Percentiles rank a stretch among this genome's conserved stretches.
Evolutionary conservation across 2,113 vertebrate species (phyloP).

Genomic region (Neofelis nebulosa): DNA sequence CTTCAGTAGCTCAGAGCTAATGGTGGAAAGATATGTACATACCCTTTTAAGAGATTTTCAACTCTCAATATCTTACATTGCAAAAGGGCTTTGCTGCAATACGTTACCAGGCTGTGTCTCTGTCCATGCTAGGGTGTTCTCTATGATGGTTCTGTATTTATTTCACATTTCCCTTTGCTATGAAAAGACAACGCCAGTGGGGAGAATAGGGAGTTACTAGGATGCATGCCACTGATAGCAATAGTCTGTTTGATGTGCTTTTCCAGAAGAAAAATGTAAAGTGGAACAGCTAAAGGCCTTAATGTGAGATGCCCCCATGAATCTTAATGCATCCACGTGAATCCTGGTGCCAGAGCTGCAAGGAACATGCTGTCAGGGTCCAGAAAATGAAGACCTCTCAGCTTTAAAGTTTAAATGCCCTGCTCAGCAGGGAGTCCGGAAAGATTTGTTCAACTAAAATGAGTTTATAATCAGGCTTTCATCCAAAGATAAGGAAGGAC

Average conservation of each 20-base stretch:
- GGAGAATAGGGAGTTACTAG: not conserved
- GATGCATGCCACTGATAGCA: not conserved
- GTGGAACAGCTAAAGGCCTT: constrained; percentile 74
- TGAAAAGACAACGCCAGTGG: not conserved
- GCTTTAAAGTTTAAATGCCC: constrained; percentile 86
- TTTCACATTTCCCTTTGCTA: not conserved
- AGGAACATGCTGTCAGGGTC: constrained; percentile 74
- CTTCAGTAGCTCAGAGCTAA: not conserved
- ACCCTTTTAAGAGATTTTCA: not conserved
- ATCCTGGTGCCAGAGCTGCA: constrained; percentile 58
- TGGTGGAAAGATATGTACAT: not conserved
- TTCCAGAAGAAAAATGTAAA: constrained; percentile 69
- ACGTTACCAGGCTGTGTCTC: not conserved
- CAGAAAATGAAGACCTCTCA: constrained; percentile 82
- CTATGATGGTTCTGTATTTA: not conserved
- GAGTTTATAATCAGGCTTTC: constrained; percentile 87
- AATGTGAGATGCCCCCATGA: constrained; percentile 71
- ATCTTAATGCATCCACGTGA: constrained; percentile 68
- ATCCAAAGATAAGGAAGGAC: constrained; percentile 84
- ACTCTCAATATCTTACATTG: not conserved
- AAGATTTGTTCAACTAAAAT: constrained; percentile 87
- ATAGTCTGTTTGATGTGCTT: constrained; percentile 63
- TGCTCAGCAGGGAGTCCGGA: constrained; percentile 83
- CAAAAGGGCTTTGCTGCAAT: not conserved
- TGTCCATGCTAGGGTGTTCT: not conserved